Evolutionary conservation across 2,113 vertebrate species (phyloP).

Genomic region (Nerophis lumbriciformis): DNA sequence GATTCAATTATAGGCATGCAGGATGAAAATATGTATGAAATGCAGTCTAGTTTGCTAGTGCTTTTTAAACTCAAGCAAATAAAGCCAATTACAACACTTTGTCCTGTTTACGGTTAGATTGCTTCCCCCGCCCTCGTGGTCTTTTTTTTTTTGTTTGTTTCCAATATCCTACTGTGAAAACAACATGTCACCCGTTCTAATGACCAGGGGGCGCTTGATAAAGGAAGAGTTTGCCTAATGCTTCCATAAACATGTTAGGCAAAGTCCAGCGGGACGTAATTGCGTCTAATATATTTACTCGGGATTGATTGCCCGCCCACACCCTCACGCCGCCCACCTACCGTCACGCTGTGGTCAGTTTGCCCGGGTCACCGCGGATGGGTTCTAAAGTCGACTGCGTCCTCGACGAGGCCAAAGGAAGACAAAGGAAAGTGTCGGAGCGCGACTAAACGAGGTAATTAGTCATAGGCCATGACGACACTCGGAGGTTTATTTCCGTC

Average conservation of each 20-base stretch:
- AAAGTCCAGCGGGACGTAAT: slow-evolving; percentile 68
- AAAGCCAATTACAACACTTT: slow-evolving; percentile 32
- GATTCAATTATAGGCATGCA: neutral
- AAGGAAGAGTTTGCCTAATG: slow-evolving; percentile 68
- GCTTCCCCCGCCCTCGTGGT: slow-evolving; percentile 13
- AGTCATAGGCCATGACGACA: slow-evolving; percentile 66
- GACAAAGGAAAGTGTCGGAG: slow-evolving; percentile 57
- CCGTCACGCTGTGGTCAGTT: slow-evolving; percentile 42
- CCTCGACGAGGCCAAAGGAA: slow-evolving; percentile 33
- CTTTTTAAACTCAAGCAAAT: slow-evolving; percentile 16
- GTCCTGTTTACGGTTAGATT: slow-evolving; percentile 35
- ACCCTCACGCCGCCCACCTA: slow-evolving; percentile 25
- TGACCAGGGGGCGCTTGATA: slow-evolving; percentile 50
- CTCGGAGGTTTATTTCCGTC: slow-evolving; percentile 72
- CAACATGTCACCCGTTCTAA: slow-evolving; percentile 48
- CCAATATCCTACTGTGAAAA: slow-evolving; percentile 55
- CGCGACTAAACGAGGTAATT: slow-evolving; percentile 73
- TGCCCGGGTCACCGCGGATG: slow-evolving; percentile 40
- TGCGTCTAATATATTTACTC: slow-evolving; percentile 70
- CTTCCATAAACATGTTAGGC: slow-evolving; percentile 63
- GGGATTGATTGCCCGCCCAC: slow-evolving; percentile 60
- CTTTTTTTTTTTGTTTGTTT: slow-evolving; percentile 6
- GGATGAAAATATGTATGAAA: slow-evolving; percentile 11
- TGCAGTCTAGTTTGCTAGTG: neutral
- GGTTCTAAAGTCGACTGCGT: slow-evolving; percentile 33